These are phyloP conservation scores for Erebia palarica DNA, from an alignment of 2,888 invertebrate genomes.

Conservation along the genomic window DNA sequence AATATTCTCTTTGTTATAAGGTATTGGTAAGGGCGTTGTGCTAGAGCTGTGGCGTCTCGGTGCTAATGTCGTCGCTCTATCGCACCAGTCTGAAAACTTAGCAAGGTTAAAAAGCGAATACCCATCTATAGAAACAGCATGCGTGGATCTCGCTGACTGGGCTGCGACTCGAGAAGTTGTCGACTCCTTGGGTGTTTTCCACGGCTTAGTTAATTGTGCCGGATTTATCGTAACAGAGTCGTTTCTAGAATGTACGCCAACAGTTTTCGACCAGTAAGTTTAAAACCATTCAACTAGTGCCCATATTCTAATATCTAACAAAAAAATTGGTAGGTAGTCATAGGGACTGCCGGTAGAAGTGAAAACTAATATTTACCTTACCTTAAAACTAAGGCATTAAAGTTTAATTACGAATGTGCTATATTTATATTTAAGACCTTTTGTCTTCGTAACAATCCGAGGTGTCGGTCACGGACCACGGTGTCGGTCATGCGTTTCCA, in stretches of 20 bases:
- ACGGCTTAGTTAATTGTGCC: conserved; percentile 95
- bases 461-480: no score
- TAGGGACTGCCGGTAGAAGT: no score
- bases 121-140: conserved; percentile 83
- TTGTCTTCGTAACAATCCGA: no score
- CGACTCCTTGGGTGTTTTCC: conserved; percentile 83
- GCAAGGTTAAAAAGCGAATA: conserved; percentile 82
- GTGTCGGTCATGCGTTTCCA: no score
- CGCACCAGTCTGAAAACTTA: conserved; percentile 85
- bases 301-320: no score
- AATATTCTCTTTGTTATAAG: conserved; percentile 53
- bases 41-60: conserved; percentile 85
- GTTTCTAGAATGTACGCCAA: conserved; percentile 86
- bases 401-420: no score
- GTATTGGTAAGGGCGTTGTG: conserved; percentile 88
- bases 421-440: no score
- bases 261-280: conserved; percentile 87
- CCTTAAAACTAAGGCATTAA: no score
- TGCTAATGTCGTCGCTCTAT: conserved; percentile 88
- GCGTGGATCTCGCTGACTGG: conserved; percentile 90
- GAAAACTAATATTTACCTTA: no score
- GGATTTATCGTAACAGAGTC: conserved; percentile 86
- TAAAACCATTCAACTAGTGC: neutral
- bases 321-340: no score
- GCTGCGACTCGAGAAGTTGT: conserved; percentile 81